Evolutionary conservation across 2,797 vertebrate genomes (phyloP), one percentile per base, ranked within the genome.

Genomic region (Oryzias dopingdopingensis): DNA sequence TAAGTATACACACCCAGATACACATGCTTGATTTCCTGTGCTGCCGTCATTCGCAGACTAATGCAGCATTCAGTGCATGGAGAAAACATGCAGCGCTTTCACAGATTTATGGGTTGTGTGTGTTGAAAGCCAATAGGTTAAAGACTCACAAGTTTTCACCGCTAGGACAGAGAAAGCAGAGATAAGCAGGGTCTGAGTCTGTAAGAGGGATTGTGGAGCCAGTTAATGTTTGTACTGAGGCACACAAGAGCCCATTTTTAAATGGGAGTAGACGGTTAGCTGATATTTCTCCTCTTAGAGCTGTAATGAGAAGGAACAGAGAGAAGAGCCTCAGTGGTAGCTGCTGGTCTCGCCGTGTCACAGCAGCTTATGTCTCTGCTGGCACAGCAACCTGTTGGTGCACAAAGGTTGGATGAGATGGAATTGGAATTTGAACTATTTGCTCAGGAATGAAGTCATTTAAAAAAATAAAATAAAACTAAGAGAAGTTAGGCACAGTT

Each of bases 231-330:
- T 32, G 42, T 43, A 16, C 4, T 46, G 62, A 44, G 49, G 43
- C 41, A 50, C 24, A 56, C 26, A 54, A 6, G 51, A 59, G 44
- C 12, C 17, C 37, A 2, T 47, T 43, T 72, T 66, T 56, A 79
- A 80, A 81, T 55, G 48, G 50, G 51, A 66, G 17, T 4, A 18
- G 74, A 73, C 60, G 24, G 55, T 59, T 62, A 56, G 46, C 62
- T 66, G 77, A 65, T 67, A 72, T 66, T 49, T 75, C 70, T 76
- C 62, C 52, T 51, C 61, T 74, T 24, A 22, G 26, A 55, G 62
- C 65, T 62, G 50, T 79, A 78, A 81, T 77, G 70, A 80, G 72
- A 77, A 55, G 43, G 58, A 86, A 76, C 77, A 81, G 76, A 68
- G 54, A 72, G 67, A 73, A 62, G 68, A 61, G 76, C 63, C 63